A percentile compares a stretch with the other conserved stretches of the same genome.
Conservation (phyloP, 2,888 invertebrate species). For the Sarcophaga rosellei region DNA sequence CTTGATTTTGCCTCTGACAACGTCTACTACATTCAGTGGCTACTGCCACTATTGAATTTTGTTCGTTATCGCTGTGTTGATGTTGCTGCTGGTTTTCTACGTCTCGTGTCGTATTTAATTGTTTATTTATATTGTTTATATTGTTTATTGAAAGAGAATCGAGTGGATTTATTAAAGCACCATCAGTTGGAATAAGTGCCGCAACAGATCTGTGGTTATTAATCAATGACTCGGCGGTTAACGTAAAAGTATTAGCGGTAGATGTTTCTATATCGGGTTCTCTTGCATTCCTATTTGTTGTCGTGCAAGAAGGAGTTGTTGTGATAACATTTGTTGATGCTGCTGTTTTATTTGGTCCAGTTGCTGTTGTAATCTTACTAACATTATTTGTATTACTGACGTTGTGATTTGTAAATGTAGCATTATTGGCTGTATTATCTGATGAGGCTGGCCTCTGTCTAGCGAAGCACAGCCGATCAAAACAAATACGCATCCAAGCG, state of each 20-base stretch:
- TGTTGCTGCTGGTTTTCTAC: constrained; percentile 25
- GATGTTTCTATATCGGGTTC: constrained; percentile 57
- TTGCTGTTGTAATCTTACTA: constrained; percentile 73
- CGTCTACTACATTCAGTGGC: neutral
- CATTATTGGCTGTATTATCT: constrained; percentile 71
- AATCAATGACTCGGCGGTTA: constrained; percentile 24
- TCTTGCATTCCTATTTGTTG: constrained; percentile 61
- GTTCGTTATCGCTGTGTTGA: constrained; percentile 22
- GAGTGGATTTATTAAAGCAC: constrained; percentile 71
- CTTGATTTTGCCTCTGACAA: constrained; percentile 4
- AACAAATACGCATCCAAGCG: constrained; percentile 95
- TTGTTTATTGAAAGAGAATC: constrained; percentile 69
- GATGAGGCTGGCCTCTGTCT: constrained; percentile 88
- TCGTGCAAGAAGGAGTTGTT: constrained; percentile 60
- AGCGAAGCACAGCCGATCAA: constrained; percentile 95
- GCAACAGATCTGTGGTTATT: constrained; percentile 65
- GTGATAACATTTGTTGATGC: constrained; percentile 64
- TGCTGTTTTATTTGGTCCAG: constrained; percentile 38
- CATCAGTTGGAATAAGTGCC: constrained; percentile 64
- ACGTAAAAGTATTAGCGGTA: constrained; percentile 23
- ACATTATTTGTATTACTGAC: constrained; percentile 66
- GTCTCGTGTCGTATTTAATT: constrained; percentile 25
- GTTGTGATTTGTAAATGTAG: constrained; percentile 59
- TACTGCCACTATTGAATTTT: constrained; percentile 25
- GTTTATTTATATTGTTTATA: constrained; percentile 55